Base-by-base conservation (phyloP, 1,140 invertebrate genomes). In the Lepidostoma basale region DNA sequence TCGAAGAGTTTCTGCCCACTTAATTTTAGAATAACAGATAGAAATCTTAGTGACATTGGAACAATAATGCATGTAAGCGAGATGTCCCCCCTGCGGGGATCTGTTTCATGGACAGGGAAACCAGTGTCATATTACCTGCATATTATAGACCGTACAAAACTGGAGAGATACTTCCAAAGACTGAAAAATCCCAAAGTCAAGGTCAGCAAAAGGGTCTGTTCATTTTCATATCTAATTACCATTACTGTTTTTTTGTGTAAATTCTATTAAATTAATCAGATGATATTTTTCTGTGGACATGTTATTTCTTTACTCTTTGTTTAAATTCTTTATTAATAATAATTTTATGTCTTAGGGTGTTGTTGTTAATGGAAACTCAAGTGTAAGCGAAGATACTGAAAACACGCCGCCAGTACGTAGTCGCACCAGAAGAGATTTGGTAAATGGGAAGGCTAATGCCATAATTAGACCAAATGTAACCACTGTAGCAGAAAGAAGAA, bases 21-120 rank as follows among this genome's bases (percentile, higher is more conserved):
- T 22, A 98, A 98, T 83, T 98, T 98, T 86, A 87, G 97, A 73
- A 98, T 98, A 76, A 98, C 96, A 9, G 96, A 98, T 83, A 82
- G 85, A 76, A 89, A 89, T 74, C 79, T 88, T 72, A 84, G 87
- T 88, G 97, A 99, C 85, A 98, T 98, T 78, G 97, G 96, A 62
- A 97, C 96, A 39, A 99, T 99, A 76, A 98, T 99, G 94, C 94
- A 98, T 77, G 96, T 99, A 6, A 93, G 92, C 45, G 95, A 98
- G 83, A 92, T 98, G 88, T 92, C 94, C 67, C 96, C 97, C 5
- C 80, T 98, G 54, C 90, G 91, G 76, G 96, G 96, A 72, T 97
- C 95, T 3, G 97, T 99, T 33, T 98, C 96, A 4, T 99, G 97
- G 97, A 99, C 97, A 67, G 94, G 94, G 60, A 98, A 97, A 82